phyloP scores from a whole-genome alignment of 1,140 invertebrate species.

The Tetranychus cinnabarinus region DNA sequence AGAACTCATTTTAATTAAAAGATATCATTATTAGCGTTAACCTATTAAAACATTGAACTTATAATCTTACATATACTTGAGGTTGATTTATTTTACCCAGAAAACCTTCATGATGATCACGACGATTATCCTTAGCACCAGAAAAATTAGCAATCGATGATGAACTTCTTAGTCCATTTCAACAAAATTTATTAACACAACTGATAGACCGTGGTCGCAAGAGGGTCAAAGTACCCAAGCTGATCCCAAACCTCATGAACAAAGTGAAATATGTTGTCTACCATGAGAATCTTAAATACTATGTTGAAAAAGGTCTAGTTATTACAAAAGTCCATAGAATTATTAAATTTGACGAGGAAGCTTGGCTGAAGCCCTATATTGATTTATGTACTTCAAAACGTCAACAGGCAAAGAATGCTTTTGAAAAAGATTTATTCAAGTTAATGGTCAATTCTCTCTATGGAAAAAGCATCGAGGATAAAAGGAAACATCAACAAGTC shows the following conservation, averaged over 20 bases:
- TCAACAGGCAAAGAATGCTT: not conserved
- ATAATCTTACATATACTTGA: slow-evolving; percentile 7
- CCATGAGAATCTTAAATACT: no score
- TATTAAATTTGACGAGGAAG: slow-evolving; percentile 24
- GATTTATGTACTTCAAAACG: slow-evolving; percentile 6
- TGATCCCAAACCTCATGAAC: no score
- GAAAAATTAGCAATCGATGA: no score
- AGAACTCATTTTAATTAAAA: no score
- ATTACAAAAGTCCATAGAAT: slow-evolving; percentile 23
- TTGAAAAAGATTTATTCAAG: not conserved
- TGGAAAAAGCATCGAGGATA: slow-evolving; percentile 27
- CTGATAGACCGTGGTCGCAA: no score
- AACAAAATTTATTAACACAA: no score
- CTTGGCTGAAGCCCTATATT: slow-evolving; percentile 24
- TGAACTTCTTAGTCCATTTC: no score
- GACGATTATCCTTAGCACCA: no score
- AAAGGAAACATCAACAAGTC: slow-evolving; percentile 17
- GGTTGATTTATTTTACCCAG: slow-evolving; percentile 6
- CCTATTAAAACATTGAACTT: no score
- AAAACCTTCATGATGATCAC: not conserved
- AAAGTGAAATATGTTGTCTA: no score
- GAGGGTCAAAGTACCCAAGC: no score
- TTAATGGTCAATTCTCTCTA: slow-evolving; percentile 22
- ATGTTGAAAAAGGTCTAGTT: slow-evolving; percentile 5
- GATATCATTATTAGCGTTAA: no score